Conservation (phyloP, 2,113 vertebrate genomes). For the Rhinopomastus cyanomelas region DNA sequence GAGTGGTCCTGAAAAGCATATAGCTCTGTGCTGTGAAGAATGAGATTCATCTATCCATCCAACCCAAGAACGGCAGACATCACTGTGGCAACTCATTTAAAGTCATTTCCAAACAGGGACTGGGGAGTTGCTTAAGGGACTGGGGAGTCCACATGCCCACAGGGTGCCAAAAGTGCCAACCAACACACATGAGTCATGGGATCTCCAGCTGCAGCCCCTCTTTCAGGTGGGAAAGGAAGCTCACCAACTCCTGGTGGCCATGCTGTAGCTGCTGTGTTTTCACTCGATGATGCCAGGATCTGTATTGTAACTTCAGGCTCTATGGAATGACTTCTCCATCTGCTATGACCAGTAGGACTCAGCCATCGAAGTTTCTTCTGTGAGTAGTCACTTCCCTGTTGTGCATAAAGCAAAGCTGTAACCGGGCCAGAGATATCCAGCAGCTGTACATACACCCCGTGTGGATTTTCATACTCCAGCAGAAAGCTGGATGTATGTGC, state of each 20-base stretch:
- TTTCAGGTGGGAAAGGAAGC: not conserved
- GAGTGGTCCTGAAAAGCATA: not conserved
- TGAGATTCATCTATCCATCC: not conserved
- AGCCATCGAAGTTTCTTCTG: not conserved
- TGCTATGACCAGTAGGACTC: not conserved
- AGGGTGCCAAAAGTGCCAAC: not conserved
- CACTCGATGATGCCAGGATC: not conserved
- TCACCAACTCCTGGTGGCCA: not conserved
- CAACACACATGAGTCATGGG: not conserved
- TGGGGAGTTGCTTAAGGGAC: not conserved
- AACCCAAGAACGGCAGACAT: rapidly evolving
- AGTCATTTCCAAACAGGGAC: not conserved
- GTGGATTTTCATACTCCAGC: slow-evolving; percentile 27
- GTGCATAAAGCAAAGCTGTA: not conserved
- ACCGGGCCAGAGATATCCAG: not conserved
- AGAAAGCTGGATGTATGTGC: slow-evolving; percentile 51
- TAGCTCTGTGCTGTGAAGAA: not conserved
- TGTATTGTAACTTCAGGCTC: not conserved
- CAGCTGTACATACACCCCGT: not conserved
- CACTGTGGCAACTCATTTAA: not conserved
- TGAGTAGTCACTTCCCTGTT: not conserved
- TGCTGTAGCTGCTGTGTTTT: not conserved
- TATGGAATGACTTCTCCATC: not conserved
- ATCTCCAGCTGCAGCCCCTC: not conserved
- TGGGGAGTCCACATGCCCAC: not conserved